phyloP scores from a whole-genome alignment of 2,797 vertebrate genomes.

The Erithacus rubecula region DNA sequence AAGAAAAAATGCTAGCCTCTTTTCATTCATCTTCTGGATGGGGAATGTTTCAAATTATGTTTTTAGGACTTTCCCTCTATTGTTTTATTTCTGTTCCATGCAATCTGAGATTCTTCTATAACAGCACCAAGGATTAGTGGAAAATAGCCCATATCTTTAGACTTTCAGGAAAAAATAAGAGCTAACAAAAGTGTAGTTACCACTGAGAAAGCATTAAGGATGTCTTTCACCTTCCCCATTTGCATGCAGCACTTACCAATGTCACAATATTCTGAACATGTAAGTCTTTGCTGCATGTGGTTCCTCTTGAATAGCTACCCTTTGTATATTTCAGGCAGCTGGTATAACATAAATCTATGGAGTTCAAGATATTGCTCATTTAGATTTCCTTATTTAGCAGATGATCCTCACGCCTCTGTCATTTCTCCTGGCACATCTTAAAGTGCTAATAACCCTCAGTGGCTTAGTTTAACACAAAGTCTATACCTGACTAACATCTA shows the following conservation, averaged over 20 bases:
- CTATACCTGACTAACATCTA: not conserved
- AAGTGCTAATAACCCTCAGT: not conserved
- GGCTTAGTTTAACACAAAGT: not conserved
- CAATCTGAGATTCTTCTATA: not conserved
- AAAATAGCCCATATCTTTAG: not conserved
- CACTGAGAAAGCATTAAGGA: not conserved
- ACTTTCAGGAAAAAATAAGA: not conserved
- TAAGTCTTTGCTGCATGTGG: not conserved
- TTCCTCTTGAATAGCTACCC: not conserved
- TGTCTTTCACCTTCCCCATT: not conserved
- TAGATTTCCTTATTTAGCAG: conserved; percentile 25
- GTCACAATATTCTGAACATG: not conserved
- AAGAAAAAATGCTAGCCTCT: not conserved
- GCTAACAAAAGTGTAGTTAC: not conserved
- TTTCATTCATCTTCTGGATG: not conserved
- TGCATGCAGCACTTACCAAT: not conserved
- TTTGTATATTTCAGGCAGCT: conserved; percentile 1
- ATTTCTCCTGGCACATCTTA: conserved; percentile 5
- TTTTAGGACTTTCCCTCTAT: not conserved
- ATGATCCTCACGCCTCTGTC: not conserved
- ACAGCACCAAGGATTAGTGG: not conserved
- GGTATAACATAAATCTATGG: not conserved
- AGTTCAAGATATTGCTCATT: conserved; percentile 19
- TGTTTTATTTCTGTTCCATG: not conserved
- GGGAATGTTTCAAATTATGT: not conserved